phyloP scores from a whole-genome alignment of 2,113 vertebrate genomes.

The Macrotis lagotis region DNA sequence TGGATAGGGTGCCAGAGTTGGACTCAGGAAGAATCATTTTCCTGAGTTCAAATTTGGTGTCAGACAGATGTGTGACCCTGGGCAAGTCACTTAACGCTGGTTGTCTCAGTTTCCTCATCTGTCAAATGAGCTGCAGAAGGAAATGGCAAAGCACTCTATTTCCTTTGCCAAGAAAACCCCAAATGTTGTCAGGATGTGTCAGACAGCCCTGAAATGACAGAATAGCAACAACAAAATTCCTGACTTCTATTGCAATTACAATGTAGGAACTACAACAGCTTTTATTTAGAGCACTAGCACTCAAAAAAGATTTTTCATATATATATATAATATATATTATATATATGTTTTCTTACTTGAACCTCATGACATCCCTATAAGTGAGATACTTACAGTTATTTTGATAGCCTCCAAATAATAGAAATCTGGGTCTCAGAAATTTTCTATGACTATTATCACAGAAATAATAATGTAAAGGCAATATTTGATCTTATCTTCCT shows the following conservation, averaged over 20 bases:
- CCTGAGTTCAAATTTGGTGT: neutral
- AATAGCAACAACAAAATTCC: neutral
- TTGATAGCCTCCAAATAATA: neutral
- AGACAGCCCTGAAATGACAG: neutral
- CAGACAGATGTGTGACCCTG: neutral
- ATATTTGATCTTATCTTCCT: neutral
- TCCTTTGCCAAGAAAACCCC: neutral
- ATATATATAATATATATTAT: too few relatives aligned
- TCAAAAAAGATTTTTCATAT: too few relatives aligned
- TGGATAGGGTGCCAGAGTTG: neutral
- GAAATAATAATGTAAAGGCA: neutral
- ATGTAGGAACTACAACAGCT: neutral
- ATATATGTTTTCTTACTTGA: neutral
- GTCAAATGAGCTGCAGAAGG: neutral
- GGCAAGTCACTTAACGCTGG: neutral
- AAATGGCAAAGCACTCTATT: neutral
- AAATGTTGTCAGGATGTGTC: neutral
- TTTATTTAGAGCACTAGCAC: neutral
- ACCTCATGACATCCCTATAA: neutral
- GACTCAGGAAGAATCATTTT: too few relatives aligned
- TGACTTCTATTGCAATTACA: neutral
- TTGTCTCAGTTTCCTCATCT: neutral
- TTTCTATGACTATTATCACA: neutral
- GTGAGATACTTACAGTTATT: neutral
- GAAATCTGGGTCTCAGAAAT: neutral